These are phyloP conservation scores for Eueides isabella DNA, from an alignment of 1,140 invertebrate genomes.

Conservation along the genomic window DNA sequence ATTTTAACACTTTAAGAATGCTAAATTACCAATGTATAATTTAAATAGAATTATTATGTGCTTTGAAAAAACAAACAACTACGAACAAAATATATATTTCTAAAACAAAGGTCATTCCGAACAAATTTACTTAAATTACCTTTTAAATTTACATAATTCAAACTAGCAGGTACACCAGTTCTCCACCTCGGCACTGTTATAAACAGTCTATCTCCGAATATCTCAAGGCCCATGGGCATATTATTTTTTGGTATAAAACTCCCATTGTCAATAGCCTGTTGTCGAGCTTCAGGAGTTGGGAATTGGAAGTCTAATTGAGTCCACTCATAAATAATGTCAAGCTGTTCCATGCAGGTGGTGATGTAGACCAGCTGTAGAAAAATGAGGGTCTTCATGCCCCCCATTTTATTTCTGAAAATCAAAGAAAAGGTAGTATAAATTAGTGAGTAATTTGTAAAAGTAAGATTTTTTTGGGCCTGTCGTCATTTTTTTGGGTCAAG, in stretches of 20 bases:
- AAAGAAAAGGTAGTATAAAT: background rate
- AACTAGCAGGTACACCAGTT: slow-evolving; percentile 86
- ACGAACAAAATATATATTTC: no score
- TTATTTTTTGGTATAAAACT: slow-evolving; percentile 86
- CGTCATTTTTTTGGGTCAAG: no score
- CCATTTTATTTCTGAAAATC: slow-evolving; percentile 63
- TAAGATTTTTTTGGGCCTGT: background rate
- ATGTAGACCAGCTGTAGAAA: slow-evolving; percentile 61
- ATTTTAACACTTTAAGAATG: no score
- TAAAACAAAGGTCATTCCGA: background rate
- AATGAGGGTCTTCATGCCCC: slow-evolving; percentile 58
- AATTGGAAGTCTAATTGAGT: slow-evolving; percentile 88
- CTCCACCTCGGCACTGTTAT: slow-evolving; percentile 89
- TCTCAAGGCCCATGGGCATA: slow-evolving; percentile 87
- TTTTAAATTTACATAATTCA: slow-evolving; percentile 87
- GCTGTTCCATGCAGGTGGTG: slow-evolving; percentile 83
- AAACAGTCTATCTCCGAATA: slow-evolving; percentile 85
- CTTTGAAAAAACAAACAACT: no score
- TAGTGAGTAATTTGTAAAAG: background rate
- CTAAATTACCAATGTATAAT: no score
- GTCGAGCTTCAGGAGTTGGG: slow-evolving; percentile 80
- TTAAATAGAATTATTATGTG: no score
- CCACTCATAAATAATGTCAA: slow-evolving; percentile 87
- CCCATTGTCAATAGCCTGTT: slow-evolving; percentile 81
- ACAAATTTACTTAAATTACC: slow-evolving; percentile 77